These are phyloP conservation scores for Potamarius usumacintae DNA, from an alignment of 2,113 vertebrate species.

Conservation along the genomic window DNA sequence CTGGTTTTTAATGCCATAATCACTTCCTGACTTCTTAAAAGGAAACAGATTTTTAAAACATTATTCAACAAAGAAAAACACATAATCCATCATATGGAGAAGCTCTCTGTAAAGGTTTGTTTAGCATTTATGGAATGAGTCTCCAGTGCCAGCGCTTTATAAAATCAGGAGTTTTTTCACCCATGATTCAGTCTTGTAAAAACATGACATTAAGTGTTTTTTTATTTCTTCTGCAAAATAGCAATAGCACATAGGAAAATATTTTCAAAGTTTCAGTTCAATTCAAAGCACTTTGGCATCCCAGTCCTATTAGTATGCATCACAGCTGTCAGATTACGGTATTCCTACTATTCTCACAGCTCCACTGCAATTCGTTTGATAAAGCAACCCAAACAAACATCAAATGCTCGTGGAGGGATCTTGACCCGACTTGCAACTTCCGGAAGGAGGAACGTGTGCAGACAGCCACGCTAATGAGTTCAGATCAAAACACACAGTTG, in stretches of 20 bases:
- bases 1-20: no score
- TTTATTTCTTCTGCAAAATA: background rate
- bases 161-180: no score
- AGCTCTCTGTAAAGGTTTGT: no score
- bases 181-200: background rate
- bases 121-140: no score
- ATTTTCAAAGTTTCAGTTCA: background rate
- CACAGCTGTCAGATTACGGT: background rate
- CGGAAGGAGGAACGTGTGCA: background rate
- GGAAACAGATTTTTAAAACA: no score
- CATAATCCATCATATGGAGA: no score
- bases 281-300: background rate
- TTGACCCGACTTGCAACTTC: background rate
- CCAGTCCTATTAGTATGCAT: conserved; percentile 9
- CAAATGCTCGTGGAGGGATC: background rate
- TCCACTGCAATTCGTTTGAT: background rate
- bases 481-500: conserved; percentile 24
- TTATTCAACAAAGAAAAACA: no score
- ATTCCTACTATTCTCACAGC: background rate
- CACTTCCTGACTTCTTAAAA: no score
- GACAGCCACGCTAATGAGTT: conserved; percentile 23
- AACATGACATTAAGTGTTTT: background rate
- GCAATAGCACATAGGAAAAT: background rate
- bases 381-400: conserved; percentile 27
- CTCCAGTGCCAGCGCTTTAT: no score